Evolutionary conservation across 2,797 vertebrate species (phyloP).

Genomic region (Chelidonichthys spinosus): DNA sequence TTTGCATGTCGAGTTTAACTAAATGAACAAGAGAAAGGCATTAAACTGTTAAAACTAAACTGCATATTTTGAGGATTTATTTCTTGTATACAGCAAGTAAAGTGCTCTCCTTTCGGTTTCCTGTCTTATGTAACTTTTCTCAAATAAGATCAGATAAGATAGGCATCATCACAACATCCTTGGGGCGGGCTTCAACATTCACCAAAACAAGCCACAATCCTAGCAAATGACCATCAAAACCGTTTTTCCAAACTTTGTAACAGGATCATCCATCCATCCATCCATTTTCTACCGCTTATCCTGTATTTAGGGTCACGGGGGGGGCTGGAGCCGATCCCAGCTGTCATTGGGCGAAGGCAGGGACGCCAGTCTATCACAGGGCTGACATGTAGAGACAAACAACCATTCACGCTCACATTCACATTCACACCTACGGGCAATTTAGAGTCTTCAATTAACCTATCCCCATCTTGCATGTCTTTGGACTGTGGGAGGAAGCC

Average conservation of each 20-base stretch:
- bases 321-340: no score
- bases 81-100: conserved; percentile 28
- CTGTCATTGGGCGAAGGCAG: no score
- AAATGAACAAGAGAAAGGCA: not conserved
- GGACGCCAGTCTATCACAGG: no score
- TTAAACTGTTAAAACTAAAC: not conserved
- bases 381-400: no score
- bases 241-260: conserved; percentile 11
- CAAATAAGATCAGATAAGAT: conserved; percentile 59
- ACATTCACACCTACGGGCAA: no score
- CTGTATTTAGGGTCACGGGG: no score
- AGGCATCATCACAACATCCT: conserved; percentile 32
- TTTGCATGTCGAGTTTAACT: not conserved
- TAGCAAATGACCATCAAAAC: conserved; percentile 43
- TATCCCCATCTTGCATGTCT: no score
- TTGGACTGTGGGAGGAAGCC: no score
- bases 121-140: conserved; percentile 51
- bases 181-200: conserved; percentile 8
- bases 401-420: no score
- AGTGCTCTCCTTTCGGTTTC: conserved; percentile 47
- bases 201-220: conserved; percentile 25
- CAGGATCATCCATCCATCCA: no score
- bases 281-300: no score
- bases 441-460: no score
- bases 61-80: conserved; percentile 11